phyloP scores from a whole-genome alignment of 2,888 invertebrate genomes.

The Megalurothrips usitatus region DNA sequence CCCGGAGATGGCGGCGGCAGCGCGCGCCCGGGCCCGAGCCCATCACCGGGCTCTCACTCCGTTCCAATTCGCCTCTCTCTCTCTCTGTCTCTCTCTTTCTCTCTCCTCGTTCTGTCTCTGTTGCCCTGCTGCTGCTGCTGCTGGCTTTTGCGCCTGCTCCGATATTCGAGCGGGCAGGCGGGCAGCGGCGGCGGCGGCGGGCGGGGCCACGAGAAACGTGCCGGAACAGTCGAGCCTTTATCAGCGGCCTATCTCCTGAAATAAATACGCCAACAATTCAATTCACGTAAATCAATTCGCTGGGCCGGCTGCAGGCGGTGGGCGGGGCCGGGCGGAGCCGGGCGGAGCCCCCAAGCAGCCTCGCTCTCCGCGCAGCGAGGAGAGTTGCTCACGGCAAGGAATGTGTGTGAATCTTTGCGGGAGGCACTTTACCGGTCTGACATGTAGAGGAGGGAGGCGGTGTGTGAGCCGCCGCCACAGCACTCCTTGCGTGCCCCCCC shows the following conservation, averaged over 20 bases:
- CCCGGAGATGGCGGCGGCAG: background rate
- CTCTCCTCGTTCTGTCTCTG: background rate
- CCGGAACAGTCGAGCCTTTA: slow-evolving; percentile 6
- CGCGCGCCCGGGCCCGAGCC: background rate
- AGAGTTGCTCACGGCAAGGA: too few relatives aligned
- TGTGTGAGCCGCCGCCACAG: too few relatives aligned
- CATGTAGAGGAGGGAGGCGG: too few relatives aligned
- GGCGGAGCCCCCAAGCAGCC: too few relatives aligned
- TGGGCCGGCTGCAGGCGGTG: background rate
- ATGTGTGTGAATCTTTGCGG: too few relatives aligned
- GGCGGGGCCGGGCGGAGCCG: background rate
- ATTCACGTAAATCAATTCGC: slow-evolving; percentile 24
- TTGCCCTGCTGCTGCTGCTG: background rate
- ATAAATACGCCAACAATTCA: slow-evolving; percentile 26
- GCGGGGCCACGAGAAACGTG: background rate
- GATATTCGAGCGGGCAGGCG: too few relatives aligned
- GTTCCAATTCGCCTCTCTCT: background rate
- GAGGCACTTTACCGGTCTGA: too few relatives aligned
- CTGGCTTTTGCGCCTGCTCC: too few relatives aligned
- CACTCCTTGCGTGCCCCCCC: too few relatives aligned
- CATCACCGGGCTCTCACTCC: background rate
- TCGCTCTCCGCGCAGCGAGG: too few relatives aligned
- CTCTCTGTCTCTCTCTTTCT: too few relatives aligned
- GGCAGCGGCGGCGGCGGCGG: too few relatives aligned
- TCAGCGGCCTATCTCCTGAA: slow-evolving; percentile 13